Percentiles rank a stretch among this genome's conserved stretches.
phyloP scores from a whole-genome alignment of 53 echinoderm and acorn worm genomes.

The Crossaster papposus region DNA sequence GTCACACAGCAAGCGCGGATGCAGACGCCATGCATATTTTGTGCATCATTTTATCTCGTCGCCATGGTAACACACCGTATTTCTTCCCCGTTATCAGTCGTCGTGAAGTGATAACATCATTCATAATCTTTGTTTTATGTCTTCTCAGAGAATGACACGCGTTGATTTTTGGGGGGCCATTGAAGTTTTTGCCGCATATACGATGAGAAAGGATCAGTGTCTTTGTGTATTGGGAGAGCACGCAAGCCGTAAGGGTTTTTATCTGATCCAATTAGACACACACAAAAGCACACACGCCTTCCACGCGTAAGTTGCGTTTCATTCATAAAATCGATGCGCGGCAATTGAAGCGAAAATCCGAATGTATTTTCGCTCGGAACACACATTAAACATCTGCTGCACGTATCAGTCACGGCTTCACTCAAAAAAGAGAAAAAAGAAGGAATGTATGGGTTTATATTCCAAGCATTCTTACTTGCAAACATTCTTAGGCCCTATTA shows the following conservation, averaged over 20 bases:
- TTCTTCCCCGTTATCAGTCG: neutral
- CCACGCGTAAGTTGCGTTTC: neutral
- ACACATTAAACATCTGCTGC: slow-evolving; percentile 45
- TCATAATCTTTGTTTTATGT: neutral
- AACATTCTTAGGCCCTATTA: too few relatives aligned
- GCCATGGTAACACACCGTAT: slow-evolving; percentile 18
- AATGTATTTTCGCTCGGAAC: slow-evolving; percentile 9
- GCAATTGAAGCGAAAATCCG: slow-evolving; percentile 27
- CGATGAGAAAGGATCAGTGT: neutral
- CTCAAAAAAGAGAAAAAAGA: neutral
- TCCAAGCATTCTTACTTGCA: too few relatives aligned
- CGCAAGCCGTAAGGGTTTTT: neutral
- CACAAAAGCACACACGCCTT: neutral
- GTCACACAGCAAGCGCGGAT: neutral
- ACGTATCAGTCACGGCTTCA: neutral
- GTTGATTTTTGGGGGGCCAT: neutral
- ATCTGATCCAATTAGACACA: neutral
- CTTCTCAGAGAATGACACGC: neutral
- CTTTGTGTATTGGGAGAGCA: neutral
- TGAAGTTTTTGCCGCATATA: neutral
- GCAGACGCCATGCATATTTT: slow-evolving; percentile 20
- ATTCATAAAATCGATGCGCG: slow-evolving; percentile 47
- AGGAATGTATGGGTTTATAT: too few relatives aligned
- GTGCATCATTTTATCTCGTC: slow-evolving; percentile 10
- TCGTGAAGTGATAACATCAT: neutral